Evolutionary conservation across 1,140 invertebrate species (phyloP), one percentile per base, ranked within the genome.

Genomic region (Druon quercuslanigerum): DNA sequence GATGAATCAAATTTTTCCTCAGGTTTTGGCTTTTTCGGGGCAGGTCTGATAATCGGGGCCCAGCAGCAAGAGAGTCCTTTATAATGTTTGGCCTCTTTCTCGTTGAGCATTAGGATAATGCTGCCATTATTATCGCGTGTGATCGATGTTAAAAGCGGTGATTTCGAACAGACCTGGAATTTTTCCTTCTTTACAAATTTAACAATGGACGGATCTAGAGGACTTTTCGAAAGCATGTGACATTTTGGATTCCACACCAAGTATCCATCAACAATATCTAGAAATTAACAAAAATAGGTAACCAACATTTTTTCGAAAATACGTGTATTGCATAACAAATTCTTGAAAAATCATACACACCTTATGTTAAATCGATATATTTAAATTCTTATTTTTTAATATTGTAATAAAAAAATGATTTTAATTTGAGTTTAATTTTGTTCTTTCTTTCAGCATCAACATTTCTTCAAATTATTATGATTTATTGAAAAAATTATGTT

Each of bases 191-290:
- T 92, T 17, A 95, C 92, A 77, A 93, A 92, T 40, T 91, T 87
- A 77, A 90, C 92, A n/a, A 96, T 94, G 19, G 94, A 94, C 11
- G 92, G 87, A 78, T 95, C 94, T 82, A 94, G 92, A 0, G 95
- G 95, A 86, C 96, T 92, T 56, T 94, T 89, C 57, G 94, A 93
- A 2, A 94, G 92, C 82, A 96, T 95, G 77, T 93, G 92, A 82
- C 96, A 96, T 75, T 92, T 92, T 3, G 94, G 90, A 83, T 93
- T 95, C 88, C 94, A 94, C 2, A 96, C 93, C 54, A 96, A 87
- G 84, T 93, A 95, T 19, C 93, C 93, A 50, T 91, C 84, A 25
- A 88, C 77, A 17, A 80, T 16, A 17, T 85, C 87, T 87, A 79
- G 4, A 79, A 75, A 80, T 16, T 33, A 16, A 16, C 25, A 33